A percentile compares a stretch with the other conserved stretches of the same genome.
phyloP scores from a whole-genome alignment of 2,113 vertebrate genomes.

The Hemiscyllium ocellatum region DNA sequence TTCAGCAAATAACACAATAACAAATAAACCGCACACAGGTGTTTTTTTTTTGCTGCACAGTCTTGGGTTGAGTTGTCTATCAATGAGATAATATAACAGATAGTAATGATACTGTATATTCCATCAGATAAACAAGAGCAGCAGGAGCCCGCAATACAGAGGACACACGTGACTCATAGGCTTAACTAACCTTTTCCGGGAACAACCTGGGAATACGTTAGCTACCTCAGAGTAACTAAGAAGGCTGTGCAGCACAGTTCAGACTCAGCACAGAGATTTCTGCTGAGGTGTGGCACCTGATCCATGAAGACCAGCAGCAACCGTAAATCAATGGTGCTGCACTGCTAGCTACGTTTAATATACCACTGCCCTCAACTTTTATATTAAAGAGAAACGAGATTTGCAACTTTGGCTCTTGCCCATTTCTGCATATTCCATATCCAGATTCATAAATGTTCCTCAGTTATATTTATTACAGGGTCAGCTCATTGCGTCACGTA shows the following conservation, averaged over 20 bases:
- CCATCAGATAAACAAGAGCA: background rate
- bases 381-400: background rate
- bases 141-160: background rate
- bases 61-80: background rate
- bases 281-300: conserved; percentile 18
- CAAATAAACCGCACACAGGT: background rate
- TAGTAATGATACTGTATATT: too few species aligned
- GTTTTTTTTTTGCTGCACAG: background rate
- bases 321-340: background rate
- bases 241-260: background rate
- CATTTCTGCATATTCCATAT: background rate
- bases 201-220: background rate
- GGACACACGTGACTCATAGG: background rate
- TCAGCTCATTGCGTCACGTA: background rate
- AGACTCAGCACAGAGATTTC: background rate
- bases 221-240: background rate
- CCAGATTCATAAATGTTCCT: background rate
- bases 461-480: background rate
- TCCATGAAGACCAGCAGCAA: conserved; percentile 24
- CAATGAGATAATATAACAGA: too few species aligned
- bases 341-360: background rate
- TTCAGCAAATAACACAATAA: background rate
- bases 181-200: background rate
- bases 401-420: background rate
- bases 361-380: background rate